Evolutionary conservation across 2,797 vertebrate species (phyloP).

Genomic region (Chromis chromis): DNA sequence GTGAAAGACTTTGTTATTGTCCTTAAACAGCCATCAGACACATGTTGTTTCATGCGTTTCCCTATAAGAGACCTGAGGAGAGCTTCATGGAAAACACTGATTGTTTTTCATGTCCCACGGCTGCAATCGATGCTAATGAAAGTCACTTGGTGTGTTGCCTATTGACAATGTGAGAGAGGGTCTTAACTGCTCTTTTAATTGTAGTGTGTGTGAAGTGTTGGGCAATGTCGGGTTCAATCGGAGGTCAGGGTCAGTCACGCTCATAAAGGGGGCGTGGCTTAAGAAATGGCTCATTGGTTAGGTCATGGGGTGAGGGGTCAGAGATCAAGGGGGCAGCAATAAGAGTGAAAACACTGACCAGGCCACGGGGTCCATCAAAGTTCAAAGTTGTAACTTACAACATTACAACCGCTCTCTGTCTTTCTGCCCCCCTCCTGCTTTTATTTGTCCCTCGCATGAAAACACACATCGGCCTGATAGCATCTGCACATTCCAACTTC

Average conservation of each 20-base stretch:
- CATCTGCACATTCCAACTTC: background rate
- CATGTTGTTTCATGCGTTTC: slow-evolving; percentile 20
- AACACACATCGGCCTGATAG: slow-evolving; percentile 1
- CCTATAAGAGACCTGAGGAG: slow-evolving; percentile 14
- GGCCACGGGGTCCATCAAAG: slow-evolving; percentile 62
- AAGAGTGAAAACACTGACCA: slow-evolving; percentile 73
- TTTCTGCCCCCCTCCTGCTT: slow-evolving; percentile 6
- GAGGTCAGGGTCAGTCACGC: slow-evolving; percentile 79
- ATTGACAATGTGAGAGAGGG: slow-evolving; percentile 40
- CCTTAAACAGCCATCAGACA: slow-evolving; percentile 22
- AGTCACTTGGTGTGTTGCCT: slow-evolving; percentile 14
- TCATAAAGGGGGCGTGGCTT: slow-evolving; percentile 71
- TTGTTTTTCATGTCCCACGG: slow-evolving; percentile 36
- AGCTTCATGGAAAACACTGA: slow-evolving; percentile 31
- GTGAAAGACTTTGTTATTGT: slow-evolving; percentile 12
- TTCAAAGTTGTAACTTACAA: slow-evolving; percentile 79
- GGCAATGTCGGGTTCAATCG: slow-evolving; percentile 66
- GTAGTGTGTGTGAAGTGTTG: slow-evolving; percentile 39
- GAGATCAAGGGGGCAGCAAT: slow-evolving; percentile 63
- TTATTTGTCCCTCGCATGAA: slow-evolving; percentile 41
- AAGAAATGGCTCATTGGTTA: slow-evolving; percentile 68
- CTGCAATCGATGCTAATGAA: slow-evolving; percentile 46
- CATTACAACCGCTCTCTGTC: slow-evolving; percentile 32
- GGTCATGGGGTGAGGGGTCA: slow-evolving; percentile 67
- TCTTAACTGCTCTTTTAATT: slow-evolving; percentile 42